Conservation (phyloP, 2,797 vertebrate species). For the Pampus argenteus region DNA sequence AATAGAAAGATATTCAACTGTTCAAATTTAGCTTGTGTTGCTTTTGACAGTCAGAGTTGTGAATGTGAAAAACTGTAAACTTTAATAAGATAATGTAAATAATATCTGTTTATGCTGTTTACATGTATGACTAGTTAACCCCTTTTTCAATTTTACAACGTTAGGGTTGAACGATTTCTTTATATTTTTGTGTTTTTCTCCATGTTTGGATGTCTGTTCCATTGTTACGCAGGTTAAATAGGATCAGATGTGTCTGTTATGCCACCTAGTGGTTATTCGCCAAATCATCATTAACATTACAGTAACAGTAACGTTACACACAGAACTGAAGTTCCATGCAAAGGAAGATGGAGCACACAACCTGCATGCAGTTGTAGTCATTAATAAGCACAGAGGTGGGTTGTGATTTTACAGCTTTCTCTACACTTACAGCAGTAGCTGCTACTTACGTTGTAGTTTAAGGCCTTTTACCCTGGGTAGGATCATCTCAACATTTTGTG, state of each 20-base stretch:
- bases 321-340: background rate
- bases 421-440: too few species aligned
- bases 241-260: background rate
- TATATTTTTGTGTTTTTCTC: background rate
- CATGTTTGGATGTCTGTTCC: background rate
- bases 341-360: background rate
- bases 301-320: too few species aligned
- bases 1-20: too few species aligned
- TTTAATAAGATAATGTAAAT: background rate
- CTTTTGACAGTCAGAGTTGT: too few species aligned
- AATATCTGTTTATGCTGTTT: background rate
- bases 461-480: too few species aligned
- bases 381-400: background rate
- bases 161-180: background rate
- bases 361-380: background rate
- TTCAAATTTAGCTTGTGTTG: background rate
- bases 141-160: background rate
- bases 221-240: background rate
- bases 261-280: conserved; percentile 51
- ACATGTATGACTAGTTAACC: background rate
- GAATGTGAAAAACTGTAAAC: background rate
- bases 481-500: too few species aligned
- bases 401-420: too few species aligned
- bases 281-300: too few species aligned
- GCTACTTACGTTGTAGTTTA: too few species aligned